phyloP scores from a whole-genome alignment of 2,888 invertebrate species.

The Eupsilia transversa region DNA sequence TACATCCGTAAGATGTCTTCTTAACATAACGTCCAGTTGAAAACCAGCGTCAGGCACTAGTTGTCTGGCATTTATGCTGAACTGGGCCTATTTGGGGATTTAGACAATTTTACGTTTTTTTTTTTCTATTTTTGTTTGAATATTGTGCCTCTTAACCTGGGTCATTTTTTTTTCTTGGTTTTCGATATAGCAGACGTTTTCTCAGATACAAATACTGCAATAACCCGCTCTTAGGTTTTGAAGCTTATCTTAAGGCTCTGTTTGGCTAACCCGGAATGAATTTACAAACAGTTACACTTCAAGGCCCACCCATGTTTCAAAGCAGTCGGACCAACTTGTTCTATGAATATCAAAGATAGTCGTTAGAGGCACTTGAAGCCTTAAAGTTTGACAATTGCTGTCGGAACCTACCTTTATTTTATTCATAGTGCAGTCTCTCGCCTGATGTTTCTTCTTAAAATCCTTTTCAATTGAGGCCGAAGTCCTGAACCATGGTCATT shows the following conservation, averaged over 20 bases:
- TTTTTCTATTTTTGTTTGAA: too few species aligned
- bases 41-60: too few species aligned
- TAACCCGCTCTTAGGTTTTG: neutral
- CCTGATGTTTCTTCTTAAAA: neutral
- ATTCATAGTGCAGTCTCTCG: neutral
- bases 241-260: neutral
- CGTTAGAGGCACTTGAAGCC: conserved; percentile 1
- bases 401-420: neutral
- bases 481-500: too few species aligned
- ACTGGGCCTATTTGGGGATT: too few species aligned
- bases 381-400: neutral
- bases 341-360: conserved; percentile 14
- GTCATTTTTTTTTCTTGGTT: too few species aligned
- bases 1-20: too few species aligned
- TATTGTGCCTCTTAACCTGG: too few species aligned
- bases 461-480: neutral
- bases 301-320: neutral
- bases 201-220: neutral
- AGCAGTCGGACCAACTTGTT: conserved; percentile 15
- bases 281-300: neutral
- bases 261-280: neutral
- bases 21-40: too few species aligned
- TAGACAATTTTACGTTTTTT: too few species aligned
- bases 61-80: too few species aligned
- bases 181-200: too few species aligned